A percentile compares a stretch with the other conserved stretches of the same genome.
These are phyloP conservation scores for Drosophila eugracilis DNA, from an alignment of 1,140 invertebrate species.

Conservation along the genomic window DNA sequence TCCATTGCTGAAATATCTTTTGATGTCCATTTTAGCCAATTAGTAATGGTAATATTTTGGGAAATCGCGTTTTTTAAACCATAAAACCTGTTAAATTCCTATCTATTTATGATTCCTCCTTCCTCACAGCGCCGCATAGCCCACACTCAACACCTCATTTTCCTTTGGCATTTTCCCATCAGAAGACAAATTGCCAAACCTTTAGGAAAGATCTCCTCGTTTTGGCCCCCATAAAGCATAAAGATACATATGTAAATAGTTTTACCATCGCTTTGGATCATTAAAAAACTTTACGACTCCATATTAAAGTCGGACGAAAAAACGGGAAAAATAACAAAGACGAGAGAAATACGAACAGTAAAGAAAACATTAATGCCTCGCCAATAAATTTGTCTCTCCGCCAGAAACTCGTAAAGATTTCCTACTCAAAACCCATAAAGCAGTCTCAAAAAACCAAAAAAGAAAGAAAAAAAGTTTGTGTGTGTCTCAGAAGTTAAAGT, in stretches of 20 bases:
- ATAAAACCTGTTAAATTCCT: background rate
- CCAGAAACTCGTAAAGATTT: conserved; percentile 74
- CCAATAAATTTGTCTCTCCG: conserved; percentile 76
- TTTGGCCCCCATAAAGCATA: conserved; percentile 33
- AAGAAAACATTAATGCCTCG: conserved; percentile 73
- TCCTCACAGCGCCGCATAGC: background rate
- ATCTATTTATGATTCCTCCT: conserved; percentile 1
- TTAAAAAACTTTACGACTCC: conserved; percentile 77
- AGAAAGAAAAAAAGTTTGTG: conserved; percentile 19
- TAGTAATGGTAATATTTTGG: background rate
- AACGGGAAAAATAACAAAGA: conserved; percentile 21
- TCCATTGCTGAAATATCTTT: background rate
- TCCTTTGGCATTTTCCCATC: conserved; percentile 25
- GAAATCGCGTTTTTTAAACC: background rate
- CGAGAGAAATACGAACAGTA: conserved; percentile 35
- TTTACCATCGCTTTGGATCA: conserved; percentile 58
- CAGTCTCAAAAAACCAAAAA: conserved; percentile 55
- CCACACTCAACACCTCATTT: conserved; percentile 26
- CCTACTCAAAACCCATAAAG: conserved; percentile 78
- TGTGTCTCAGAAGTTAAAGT: conserved; percentile 68
- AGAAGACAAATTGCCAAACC: conserved; percentile 41
- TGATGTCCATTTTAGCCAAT: conserved; percentile 15
- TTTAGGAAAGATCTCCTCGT: background rate
- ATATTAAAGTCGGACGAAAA: conserved; percentile 63
- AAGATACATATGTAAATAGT: conserved; percentile 71